These are phyloP conservation scores for Campylorhamphus procurvoides DNA, from an alignment of 2,113 vertebrate genomes.

Conservation along the genomic window DNA sequence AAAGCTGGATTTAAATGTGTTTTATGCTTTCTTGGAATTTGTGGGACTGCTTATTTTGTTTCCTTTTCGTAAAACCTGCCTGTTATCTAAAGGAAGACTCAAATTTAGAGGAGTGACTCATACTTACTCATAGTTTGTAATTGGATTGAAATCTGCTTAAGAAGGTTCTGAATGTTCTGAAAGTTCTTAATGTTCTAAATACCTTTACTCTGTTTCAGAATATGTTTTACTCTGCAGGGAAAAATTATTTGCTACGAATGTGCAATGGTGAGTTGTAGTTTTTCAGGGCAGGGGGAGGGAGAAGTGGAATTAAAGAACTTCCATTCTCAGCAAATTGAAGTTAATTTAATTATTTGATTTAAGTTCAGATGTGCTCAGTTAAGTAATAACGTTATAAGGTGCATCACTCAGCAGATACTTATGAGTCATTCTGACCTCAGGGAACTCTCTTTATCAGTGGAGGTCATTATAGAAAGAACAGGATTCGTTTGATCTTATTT, in stretches of 20 bases:
- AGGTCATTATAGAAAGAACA: not conserved
- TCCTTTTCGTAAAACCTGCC: not conserved
- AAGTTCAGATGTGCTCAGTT: not conserved
- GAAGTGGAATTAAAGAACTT: not conserved
- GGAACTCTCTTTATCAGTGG: not conserved
- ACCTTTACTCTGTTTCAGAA: slow-evolving; percentile 76
- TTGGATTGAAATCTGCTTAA: not conserved
- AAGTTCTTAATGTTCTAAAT: not conserved
- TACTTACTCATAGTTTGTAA: not conserved
- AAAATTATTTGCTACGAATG: slow-evolving; percentile 98
- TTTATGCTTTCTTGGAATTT: not conserved
- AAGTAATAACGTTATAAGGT: not conserved
- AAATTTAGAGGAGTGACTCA: not conserved
- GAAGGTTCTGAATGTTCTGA: not conserved
- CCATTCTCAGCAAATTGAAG: not conserved
- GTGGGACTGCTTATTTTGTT: not conserved
- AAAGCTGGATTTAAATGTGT: not conserved
- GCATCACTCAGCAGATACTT: not conserved
- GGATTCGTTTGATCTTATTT: not conserved
- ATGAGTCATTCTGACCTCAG: not conserved
- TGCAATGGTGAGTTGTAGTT: slow-evolving; percentile 90
- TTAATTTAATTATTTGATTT: not conserved
- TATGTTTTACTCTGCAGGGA: slow-evolving; percentile 96
- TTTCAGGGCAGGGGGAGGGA: not conserved
- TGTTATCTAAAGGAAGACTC: not conserved